These are phyloP conservation scores for Hyles vespertilio DNA, from an alignment of 1,140 invertebrate genomes.

Conservation along the genomic window DNA sequence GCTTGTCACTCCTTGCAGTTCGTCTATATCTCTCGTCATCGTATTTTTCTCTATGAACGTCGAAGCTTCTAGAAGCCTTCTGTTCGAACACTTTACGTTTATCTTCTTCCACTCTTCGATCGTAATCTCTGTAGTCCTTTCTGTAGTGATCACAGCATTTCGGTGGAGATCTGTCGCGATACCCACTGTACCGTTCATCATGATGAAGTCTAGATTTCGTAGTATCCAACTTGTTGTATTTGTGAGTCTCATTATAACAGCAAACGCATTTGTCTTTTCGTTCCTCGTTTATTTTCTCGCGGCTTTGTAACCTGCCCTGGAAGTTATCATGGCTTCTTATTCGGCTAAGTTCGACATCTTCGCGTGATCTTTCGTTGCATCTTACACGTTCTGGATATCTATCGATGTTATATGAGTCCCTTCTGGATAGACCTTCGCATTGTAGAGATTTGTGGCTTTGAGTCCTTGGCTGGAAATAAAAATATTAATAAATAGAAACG, in stretches of 20 bases:
- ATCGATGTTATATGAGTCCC: constrained; percentile 29
- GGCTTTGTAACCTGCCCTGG: constrained; percentile 8
- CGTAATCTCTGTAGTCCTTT: constrained; percentile 40
- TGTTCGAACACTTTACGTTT: constrained; percentile 41
- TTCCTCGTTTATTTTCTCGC: constrained; percentile 6
- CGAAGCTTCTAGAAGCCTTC: constrained; percentile 57
- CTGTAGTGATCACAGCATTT: constrained; percentile 38
- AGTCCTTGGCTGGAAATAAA: constrained; percentile 32
- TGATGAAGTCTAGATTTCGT: constrained; percentile 27
- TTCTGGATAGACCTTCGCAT: constrained; percentile 44
- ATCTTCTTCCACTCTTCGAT: constrained; percentile 34
- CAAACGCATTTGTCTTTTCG: constrained; percentile 33
- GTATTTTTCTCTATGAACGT: constrained; percentile 42
- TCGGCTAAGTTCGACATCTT: constrained; percentile 32
- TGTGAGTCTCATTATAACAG: constrained; percentile 38
- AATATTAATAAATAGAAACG: constrained; percentile 3
- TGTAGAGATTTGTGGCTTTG: constrained; percentile 65
- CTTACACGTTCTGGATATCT: constrained; percentile 28
- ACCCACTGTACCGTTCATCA: constrained; percentile 36
- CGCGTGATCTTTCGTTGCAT: constrained; percentile 37
- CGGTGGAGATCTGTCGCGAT: constrained; percentile 33
- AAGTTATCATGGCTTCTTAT: constrained; percentile 40
- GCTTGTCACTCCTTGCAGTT: constrained; percentile 42
- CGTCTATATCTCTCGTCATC: constrained; percentile 37
- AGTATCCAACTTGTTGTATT: constrained; percentile 45